These are phyloP conservation scores for Venustoraphidia nigricollis DNA, from an alignment of 2,888 invertebrate genomes.

Conservation along the genomic window DNA sequence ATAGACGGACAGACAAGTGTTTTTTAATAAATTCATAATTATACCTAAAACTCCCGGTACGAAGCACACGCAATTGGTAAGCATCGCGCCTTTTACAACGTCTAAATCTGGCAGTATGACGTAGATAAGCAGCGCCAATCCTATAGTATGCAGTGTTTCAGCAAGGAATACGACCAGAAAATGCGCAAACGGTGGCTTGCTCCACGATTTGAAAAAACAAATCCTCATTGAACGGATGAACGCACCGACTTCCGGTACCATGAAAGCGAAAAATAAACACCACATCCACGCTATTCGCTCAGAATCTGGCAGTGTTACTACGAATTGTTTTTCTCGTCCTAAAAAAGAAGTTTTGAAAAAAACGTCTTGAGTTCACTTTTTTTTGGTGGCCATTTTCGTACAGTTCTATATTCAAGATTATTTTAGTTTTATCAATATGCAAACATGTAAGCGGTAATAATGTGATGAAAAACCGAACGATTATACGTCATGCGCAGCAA, in stretches of 20 bases:
- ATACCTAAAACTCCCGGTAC: conserved; percentile 61
- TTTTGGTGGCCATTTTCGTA: too few species aligned
- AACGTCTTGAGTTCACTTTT: not conserved
- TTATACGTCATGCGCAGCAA: too few species aligned
- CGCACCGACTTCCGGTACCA: conserved; percentile 78
- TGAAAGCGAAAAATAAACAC: conserved; percentile 75
- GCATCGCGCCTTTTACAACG: conserved; percentile 88
- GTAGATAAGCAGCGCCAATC: conserved; percentile 74
- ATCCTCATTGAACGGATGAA: conserved; percentile 72
- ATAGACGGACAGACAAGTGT: too few species aligned
- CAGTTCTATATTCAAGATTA: too few species aligned
- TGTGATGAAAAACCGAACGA: too few species aligned
- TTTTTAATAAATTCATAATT: conserved; percentile 8
- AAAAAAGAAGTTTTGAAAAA: conserved; percentile 18
- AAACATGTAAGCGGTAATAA: too few species aligned
- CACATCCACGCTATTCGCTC: conserved; percentile 89
- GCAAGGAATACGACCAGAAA: conserved; percentile 59
- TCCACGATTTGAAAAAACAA: conserved; percentile 81
- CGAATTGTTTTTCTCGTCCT: conserved; percentile 79
- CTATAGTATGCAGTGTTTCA: conserved; percentile 80
- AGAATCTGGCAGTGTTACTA: conserved; percentile 64
- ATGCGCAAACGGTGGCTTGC: conserved; percentile 48
- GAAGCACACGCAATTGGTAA: conserved; percentile 89
- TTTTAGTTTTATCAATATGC: too few species aligned
- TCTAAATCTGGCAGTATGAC: conserved; percentile 82